A percentile compares a stretch with the other conserved stretches of the same genome.
phyloP scores from a whole-genome alignment of 2,797 vertebrate genomes.

The Tokudaia tokunoshimensis region DNA sequence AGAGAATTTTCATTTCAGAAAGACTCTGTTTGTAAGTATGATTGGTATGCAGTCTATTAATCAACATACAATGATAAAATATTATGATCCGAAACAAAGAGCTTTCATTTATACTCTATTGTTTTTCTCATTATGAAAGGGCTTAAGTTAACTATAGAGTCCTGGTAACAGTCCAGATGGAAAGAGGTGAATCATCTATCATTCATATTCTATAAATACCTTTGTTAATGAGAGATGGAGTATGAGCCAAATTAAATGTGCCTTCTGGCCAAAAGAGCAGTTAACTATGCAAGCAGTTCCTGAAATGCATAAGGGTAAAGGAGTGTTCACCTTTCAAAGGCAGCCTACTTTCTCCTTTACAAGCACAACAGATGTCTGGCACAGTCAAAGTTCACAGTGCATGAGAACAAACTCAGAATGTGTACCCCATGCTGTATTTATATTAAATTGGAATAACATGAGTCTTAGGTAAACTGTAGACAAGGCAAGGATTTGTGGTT shows the following conservation, averaged over 20 bases:
- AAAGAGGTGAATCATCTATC: conserved; percentile 70
- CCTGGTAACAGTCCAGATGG: conserved; percentile 70
- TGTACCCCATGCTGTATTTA: conserved; percentile 76
- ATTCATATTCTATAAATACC: conserved; percentile 74
- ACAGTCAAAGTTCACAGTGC: conserved; percentile 70
- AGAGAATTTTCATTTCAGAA: conserved; percentile 34
- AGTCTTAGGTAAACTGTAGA: conserved; percentile 73
- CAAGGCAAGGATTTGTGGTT: conserved; percentile 63
- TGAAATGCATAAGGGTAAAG: conserved; percentile 66
- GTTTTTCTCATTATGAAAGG: conserved; percentile 17
- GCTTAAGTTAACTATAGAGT: conserved; percentile 22
- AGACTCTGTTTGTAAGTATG: conserved; percentile 46
- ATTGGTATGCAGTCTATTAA: conserved; percentile 66
- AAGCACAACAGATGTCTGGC: conserved; percentile 65
- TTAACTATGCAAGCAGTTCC: conserved; percentile 48
- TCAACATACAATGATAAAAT: conserved; percentile 14
- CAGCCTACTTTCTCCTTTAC: conserved; percentile 63
- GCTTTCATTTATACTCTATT: conserved; percentile 47
- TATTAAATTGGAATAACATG: conserved; percentile 79
- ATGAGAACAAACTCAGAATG: conserved; percentile 77
- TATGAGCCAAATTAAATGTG: conserved; percentile 73
- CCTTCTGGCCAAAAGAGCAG: conserved; percentile 68
- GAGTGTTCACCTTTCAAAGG: conserved; percentile 74
- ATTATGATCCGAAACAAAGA: conserved; percentile 6
- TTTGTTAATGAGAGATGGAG: conserved; percentile 77